Evolutionary conservation across 2,888 invertebrate genomes (phyloP), one percentile per base, ranked within the genome.

Genomic region (Eurois occulta): DNA sequence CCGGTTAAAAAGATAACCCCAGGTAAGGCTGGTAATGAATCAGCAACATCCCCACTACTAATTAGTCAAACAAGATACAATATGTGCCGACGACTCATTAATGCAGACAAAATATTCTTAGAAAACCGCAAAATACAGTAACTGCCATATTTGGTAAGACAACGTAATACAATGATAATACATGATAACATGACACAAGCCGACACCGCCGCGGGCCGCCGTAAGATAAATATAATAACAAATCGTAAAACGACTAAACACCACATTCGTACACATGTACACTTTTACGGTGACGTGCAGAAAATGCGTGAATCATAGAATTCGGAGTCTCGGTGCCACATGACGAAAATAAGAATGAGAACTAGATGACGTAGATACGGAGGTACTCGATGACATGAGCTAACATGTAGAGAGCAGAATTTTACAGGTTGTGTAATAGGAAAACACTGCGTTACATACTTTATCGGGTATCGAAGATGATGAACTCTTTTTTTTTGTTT

Each of bases 301-400:
- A 66, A 74, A 78, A 48, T 28, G 16, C 32, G 28, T 86, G 87
- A 86, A 35, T 85, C 85, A 85, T 75, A 66, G 52, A 1, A 52
- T 77, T 80, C 32, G 67, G 48, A 35, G 62, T 67, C 32, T 65
- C 46, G 2, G 64, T 60, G 66, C 43, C n/a, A 70, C 55, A 66
- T 65, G 77, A 80, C 87, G 62, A 66, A 87, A 87, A 84, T 86
- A 78, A 60, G 24, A 84, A 84, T 66, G 67, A 72, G 75, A 73
- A 67, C 55, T 43, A n/a, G 18, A 69, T 73, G 77, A 85, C 81
- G 65, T 65, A 41, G n/a, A 16, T n/a, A 8, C 10, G 38, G 16
- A 41, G 38, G n/a, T 41, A 43, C 41, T 65, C n/a, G n/a, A 65
- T 41, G 66, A 41, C 67, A 52, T 71, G 71, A 67, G 84, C 74